Percentiles rank a stretch among this genome's conserved stretches.
Evolutionary conservation across 2,797 vertebrate species (phyloP).

Genomic region (Eulemur rubriventer): DNA sequence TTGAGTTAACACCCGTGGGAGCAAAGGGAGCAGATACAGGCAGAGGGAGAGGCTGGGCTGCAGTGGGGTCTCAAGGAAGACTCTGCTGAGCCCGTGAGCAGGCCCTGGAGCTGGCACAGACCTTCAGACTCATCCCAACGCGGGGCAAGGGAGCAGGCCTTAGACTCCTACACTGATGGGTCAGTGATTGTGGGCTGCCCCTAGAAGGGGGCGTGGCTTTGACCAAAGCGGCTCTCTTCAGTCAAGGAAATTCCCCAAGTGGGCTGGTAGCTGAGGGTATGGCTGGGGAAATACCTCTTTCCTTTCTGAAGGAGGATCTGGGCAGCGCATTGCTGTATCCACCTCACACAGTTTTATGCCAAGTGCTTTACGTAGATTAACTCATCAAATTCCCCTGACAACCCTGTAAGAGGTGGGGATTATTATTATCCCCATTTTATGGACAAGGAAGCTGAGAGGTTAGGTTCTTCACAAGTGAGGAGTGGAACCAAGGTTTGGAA

Average conservation of each 20-base stretch:
- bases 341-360: background rate
- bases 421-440: background rate
- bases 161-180: background rate
- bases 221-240: background rate
- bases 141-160: background rate
- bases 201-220: background rate
- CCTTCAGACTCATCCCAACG: background rate
- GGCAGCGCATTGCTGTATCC: too few relatives aligned
- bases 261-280: background rate
- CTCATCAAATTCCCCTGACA: background rate
- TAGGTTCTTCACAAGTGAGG: background rate
- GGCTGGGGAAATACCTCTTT: background rate
- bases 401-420: background rate
- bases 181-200: background rate
- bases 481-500: constrained; percentile 4
- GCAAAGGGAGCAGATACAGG: background rate
- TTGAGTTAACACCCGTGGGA: background rate
- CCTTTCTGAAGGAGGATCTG: background rate
- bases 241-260: background rate
- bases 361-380: background rate
- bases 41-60: background rate
- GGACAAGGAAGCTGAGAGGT: background rate
- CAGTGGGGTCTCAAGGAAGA: background rate
- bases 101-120: background rate
- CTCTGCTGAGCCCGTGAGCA: background rate